phyloP scores from a whole-genome alignment of 2,888 invertebrate genomes.

The Caenorhabditis sp. region DNA sequence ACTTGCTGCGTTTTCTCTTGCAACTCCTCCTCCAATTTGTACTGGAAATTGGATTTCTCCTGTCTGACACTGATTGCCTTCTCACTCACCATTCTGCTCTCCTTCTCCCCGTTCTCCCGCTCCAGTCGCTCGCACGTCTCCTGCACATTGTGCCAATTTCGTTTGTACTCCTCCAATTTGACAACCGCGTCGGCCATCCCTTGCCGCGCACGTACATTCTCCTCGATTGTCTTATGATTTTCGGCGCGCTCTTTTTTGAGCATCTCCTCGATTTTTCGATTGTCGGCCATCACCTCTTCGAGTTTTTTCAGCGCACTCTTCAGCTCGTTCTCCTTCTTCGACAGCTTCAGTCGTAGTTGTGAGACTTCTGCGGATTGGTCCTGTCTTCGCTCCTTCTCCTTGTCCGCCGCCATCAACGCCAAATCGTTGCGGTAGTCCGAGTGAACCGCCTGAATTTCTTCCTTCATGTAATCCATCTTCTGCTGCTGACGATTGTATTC shows the following conservation, averaged over 20 bases:
- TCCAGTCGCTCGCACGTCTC: constrained; percentile 49
- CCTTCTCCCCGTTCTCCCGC: constrained; percentile 25
- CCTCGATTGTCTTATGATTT: constrained; percentile 34
- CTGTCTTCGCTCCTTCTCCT: not conserved
- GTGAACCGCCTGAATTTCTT: constrained; percentile 66
- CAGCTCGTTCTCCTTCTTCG: constrained; percentile 33
- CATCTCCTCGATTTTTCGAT: constrained; percentile 46
- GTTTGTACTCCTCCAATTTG: constrained; percentile 63
- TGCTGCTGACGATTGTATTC: constrained; percentile 31
- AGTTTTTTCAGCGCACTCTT: constrained; percentile 32
- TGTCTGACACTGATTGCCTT: not conserved
- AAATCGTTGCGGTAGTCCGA: constrained; percentile 64
- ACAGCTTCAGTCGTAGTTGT: constrained; percentile 9
- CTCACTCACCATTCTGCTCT: constrained; percentile 4
- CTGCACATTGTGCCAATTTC: constrained; percentile 47
- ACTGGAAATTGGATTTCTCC: not conserved
- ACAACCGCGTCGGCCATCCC: constrained; percentile 62
- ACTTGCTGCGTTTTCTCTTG: constrained; percentile 43
- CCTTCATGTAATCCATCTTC: constrained; percentile 58
- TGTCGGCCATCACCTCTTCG: constrained; percentile 51
- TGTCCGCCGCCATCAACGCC: constrained; percentile 35
- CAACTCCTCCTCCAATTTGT: constrained; percentile 40
- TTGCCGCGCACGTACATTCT: constrained; percentile 54
- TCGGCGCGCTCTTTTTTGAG: constrained; percentile 24
- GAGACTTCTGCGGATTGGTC: constrained; percentile 8